These are phyloP conservation scores for Thalassophryne amazonica DNA, from an alignment of 2,797 vertebrate species.

Conservation along the genomic window DNA sequence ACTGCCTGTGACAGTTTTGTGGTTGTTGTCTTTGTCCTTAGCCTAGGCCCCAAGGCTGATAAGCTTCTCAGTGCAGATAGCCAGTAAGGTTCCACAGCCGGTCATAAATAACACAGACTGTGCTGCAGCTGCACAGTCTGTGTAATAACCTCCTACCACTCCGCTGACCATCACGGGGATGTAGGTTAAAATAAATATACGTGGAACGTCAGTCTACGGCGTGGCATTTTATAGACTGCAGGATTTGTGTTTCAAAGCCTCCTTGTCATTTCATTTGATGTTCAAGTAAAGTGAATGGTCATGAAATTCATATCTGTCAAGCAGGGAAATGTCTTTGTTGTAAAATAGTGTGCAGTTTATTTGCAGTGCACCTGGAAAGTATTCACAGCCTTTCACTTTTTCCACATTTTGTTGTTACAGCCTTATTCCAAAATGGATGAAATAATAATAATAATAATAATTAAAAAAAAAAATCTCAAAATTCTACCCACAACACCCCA, in stretches of 20 bases:
- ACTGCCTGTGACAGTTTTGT: conserved; percentile 35
- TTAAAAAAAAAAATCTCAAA: no score
- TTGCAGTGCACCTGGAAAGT: no score
- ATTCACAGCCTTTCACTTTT: no score
- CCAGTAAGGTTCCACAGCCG: conserved; percentile 27
- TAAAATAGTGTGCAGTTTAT: not conserved
- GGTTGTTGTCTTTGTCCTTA: conserved; percentile 40
- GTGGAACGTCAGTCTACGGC: conserved; percentile 1
- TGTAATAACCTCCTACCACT: conserved; percentile 40
- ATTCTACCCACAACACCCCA: no score
- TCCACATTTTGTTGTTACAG: no score
- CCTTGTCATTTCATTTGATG: not conserved
- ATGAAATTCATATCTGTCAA: not conserved
- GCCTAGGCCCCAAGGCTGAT: conserved; percentile 26
- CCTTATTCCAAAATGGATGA: no score
- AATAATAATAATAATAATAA: no score
- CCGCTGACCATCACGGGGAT: conserved; percentile 34
- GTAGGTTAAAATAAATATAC: not conserved
- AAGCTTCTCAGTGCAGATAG: conserved; percentile 40
- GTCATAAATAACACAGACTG: conserved; percentile 59
- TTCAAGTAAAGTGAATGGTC: not conserved
- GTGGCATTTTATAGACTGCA: not conserved
- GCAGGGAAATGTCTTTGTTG: not conserved
- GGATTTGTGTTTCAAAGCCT: conserved; percentile 2
- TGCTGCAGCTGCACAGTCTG: conserved; percentile 34